Evolutionary conservation across 2,113 vertebrate genomes (phyloP), one percentile per base, ranked within the genome.

Genomic region (Takifugu bimaculatus): DNA sequence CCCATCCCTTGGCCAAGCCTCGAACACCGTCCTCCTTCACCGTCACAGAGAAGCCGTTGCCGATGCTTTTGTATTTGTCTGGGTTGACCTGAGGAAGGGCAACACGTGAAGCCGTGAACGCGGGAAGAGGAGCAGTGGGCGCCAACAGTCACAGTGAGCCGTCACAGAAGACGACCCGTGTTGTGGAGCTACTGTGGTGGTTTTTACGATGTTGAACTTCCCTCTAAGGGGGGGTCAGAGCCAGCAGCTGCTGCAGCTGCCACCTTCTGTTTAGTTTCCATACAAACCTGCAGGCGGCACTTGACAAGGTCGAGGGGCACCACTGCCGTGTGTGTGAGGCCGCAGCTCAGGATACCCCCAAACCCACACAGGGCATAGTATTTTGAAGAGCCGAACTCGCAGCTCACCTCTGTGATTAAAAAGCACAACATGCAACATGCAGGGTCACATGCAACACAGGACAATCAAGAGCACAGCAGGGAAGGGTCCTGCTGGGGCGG

Each of bases 241-340:
- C 5, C 32, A 1, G 32, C 32, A 35, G 32, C 32, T 4, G 6
- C 9, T 35, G 32, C 4, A 39, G 35, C 35, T 11, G 35, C 35
- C 3, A 10, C 35, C 7, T 11, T 39, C 35, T 28, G 26, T 44
- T 52, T 2, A 58, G 70, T 27, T 60, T 71, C 66, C 43, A 81
- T 94, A 96, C 96, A 93, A 91, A 99, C 96, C 96, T 99, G 96
- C 81, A 99, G 88, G 26, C 96, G 94, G 75, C 95, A 99, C 90
- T 99, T 98, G 91, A 98, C 93, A 90, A 99, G 94, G 90, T 99
- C 96, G 91, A 99, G 92, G 78, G 96, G 96, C 86, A 98, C 96
- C 14, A 99, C 93, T 78, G 93, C 94, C 70, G 96, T 98, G 87
- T 99, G 96, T 59, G 96, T 98, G 88, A 98, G 32, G 84, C 96